A percentile compares a stretch with the other conserved stretches of the same genome.
These are phyloP conservation scores for Unio delphinus DNA, from an alignment of 2,888 invertebrate genomes.

Conservation along the genomic window DNA sequence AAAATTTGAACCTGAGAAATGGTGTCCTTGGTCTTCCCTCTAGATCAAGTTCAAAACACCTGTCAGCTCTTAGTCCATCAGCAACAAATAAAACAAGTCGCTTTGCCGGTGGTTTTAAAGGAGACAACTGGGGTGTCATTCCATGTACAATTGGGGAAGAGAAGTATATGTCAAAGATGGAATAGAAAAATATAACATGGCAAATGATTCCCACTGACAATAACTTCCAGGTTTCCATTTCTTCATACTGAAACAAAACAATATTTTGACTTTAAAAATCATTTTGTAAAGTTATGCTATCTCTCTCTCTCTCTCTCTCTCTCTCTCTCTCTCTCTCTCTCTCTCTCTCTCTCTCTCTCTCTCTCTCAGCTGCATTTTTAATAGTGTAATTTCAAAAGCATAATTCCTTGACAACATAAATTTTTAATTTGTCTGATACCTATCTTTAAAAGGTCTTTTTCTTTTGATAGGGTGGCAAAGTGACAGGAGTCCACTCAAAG, in stretches of 20 bases:
- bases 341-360: too few species aligned
- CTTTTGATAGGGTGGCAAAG: too few species aligned
- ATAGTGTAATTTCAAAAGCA: not conserved
- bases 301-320: too few species aligned
- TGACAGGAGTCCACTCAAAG: too few species aligned
- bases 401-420: too few species aligned
- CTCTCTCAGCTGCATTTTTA: not conserved
- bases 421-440: too few species aligned
- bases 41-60: constrained; percentile 76
- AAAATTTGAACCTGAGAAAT: constrained; percentile 77
- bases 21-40: constrained; percentile 75
- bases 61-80: constrained; percentile 93
- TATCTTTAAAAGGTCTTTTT: too few species aligned
- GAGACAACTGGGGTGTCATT: constrained; percentile 73
- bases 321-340: too few species aligned
- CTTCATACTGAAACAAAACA: not conserved
- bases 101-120: constrained; percentile 75
- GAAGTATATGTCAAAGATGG: constrained; percentile 94
- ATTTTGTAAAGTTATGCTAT: too few species aligned
- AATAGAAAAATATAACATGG: constrained; percentile 84
- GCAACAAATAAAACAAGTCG: constrained; percentile 90
- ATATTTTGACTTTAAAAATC: not conserved
- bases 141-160: constrained; percentile 88
- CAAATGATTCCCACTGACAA: constrained; percentile 72
- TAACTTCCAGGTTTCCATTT: constrained; percentile 52